phyloP scores from a whole-genome alignment of 2,113 vertebrate genomes.

The Dascyllus trimaculatus region DNA sequence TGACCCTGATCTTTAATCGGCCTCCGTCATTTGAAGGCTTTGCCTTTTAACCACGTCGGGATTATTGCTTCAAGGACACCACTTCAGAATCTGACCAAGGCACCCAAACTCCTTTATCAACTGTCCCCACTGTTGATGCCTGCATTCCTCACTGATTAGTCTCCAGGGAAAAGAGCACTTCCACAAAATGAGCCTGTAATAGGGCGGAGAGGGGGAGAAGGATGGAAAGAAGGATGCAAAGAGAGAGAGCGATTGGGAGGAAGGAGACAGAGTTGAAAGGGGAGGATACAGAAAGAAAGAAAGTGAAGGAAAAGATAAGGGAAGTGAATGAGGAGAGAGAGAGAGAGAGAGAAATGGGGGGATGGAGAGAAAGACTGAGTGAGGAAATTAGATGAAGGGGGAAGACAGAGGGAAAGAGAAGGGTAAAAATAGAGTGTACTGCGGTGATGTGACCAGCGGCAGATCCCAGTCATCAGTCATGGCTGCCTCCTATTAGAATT shows the following conservation, averaged over 20 bases:
- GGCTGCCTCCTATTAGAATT: constrained; percentile 78
- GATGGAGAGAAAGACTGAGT: constrained; percentile 11
- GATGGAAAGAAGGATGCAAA: background rate
- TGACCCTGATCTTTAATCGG: constrained; percentile 38
- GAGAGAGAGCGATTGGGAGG: background rate
- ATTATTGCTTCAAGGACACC: constrained; percentile 42
- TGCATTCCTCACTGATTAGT: constrained; percentile 42
- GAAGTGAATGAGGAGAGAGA: too few relatives aligned
- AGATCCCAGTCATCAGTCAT: constrained; percentile 80
- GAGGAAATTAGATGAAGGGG: constrained; percentile 47
- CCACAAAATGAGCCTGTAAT: constrained; percentile 33
- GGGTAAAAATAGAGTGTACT: constrained; percentile 76
- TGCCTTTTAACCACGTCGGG: constrained; percentile 21
- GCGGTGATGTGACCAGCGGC: constrained; percentile 76
- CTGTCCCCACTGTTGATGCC: constrained; percentile 9
- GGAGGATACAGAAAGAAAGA: background rate
- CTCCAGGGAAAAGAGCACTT: constrained; percentile 42
- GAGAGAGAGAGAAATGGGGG: constrained; percentile 32
- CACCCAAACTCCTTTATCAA: constrained; percentile 23
- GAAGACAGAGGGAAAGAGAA: constrained; percentile 27
- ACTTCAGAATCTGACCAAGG: constrained; percentile 17
- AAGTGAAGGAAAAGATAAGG: constrained; percentile 1
- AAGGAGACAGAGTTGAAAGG: background rate
- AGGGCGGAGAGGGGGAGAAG: constrained; percentile 8
- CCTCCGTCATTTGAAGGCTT: constrained; percentile 35